Evolutionary conservation across 2,888 invertebrate species (phyloP), one percentile per base, ranked within the genome.

Genomic region (Drosophila demipolita): DNA sequence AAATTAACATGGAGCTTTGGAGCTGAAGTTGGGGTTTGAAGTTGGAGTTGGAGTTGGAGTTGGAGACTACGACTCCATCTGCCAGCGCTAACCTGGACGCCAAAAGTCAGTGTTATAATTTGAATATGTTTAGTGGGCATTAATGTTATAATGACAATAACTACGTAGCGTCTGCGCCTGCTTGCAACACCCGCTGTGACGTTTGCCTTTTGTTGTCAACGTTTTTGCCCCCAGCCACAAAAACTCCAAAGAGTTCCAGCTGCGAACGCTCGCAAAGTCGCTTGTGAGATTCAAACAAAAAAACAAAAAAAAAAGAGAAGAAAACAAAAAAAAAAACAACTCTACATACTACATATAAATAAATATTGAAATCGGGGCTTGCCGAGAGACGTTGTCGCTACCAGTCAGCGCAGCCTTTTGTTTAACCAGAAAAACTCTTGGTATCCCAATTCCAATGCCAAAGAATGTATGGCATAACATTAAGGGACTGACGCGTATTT

Each of bases 101-200:
- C 33, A 32, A 60, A 33, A 60, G 36, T 73, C 84, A 87, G 86
- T 89, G 88, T 85, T 87, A 87, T 87, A 87, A 87, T 88, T 91
- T 91, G 91, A 91, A 91, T 91, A 91, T 90, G 84, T 90, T 91
- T 89, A 90, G 90, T 89, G 86, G 81, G 83, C 89, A 90, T 90
- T 90, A 90, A 90, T 90, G 90, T 90, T 91, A 89, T 91, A 91
- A 91, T 91, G 90, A 90, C 90, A 90, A 91, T 90, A 91, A 89
- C 86, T 87, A 85, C 90, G 83, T 78, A 52, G 76, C 73, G 80
- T 77, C 80, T 85, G 78, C 66, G 82, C 54, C 75, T 70, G 75
- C 65, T 71, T 81, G 79, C 89, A 87, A 66, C 87, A 84, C 87
- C 89, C 87, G 86, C 86, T 89, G 89, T 87, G 86, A 84, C 80